Evolutionary conservation across 2,113 vertebrate genomes (phyloP).

Genomic region (Girardinichthys multiradiatus): DNA sequence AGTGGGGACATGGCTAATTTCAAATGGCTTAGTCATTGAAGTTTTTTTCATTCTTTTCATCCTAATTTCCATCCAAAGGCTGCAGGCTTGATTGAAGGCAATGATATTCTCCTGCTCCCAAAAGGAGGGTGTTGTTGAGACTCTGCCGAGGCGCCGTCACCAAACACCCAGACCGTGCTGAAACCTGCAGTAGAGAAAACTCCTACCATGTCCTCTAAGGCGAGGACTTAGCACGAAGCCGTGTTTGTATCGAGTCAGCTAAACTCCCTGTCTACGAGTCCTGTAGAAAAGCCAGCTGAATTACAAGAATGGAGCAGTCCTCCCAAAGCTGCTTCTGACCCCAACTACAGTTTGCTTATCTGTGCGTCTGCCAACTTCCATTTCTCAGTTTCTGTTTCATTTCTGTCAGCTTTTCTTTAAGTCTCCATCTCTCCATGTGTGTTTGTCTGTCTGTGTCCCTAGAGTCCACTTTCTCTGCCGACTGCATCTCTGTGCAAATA

Average conservation of each 20-base stretch:
- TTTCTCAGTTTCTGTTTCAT: slow-evolving; percentile 16
- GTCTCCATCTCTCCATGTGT: slow-evolving; percentile 58
- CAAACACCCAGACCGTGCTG: slow-evolving; percentile 69
- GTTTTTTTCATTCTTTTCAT: slow-evolving; percentile 1
- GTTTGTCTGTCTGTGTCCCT: slow-evolving; percentile 21
- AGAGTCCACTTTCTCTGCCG: slow-evolving; percentile 17
- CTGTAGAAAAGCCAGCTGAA: slow-evolving; percentile 46
- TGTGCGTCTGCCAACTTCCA: slow-evolving; percentile 42
- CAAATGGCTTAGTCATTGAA: slow-evolving; percentile 32
- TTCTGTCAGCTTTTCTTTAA: slow-evolving; percentile 36
- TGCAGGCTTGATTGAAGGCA: slow-evolving; percentile 66
- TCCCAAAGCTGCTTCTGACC: slow-evolving; percentile 27
- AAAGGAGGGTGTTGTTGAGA: slow-evolving; percentile 31
- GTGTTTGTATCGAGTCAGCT: slow-evolving; percentile 61
- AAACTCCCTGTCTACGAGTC: slow-evolving; percentile 29
- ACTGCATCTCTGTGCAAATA: slow-evolving; percentile 54
- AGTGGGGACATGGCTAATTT: slow-evolving; percentile 52
- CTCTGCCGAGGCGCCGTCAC: slow-evolving; percentile 64
- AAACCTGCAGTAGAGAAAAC: slow-evolving; percentile 53
- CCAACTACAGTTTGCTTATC: slow-evolving; percentile 38
- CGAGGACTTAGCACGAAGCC: slow-evolving; percentile 31
- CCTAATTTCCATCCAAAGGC: slow-evolving; percentile 66
- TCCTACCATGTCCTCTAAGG: slow-evolving; percentile 43
- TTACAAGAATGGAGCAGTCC: slow-evolving; percentile 45
- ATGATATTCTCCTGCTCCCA: slow-evolving; percentile 64